These are phyloP conservation scores for Hycleus phaleratus DNA, from an alignment of 1,140 invertebrate genomes.

Conservation along the genomic window DNA sequence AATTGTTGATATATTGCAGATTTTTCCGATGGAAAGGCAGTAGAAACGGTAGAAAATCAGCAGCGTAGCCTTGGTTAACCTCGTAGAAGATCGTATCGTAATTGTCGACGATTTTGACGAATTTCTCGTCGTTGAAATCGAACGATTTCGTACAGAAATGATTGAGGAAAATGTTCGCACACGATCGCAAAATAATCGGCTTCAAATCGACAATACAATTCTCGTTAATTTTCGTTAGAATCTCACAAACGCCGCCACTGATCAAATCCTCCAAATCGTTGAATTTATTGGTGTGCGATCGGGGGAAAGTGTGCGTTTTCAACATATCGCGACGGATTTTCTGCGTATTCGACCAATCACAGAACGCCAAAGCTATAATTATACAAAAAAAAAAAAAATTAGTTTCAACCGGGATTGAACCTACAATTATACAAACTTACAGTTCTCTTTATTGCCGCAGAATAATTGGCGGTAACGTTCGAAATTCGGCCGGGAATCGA, in stretches of 20 bases:
- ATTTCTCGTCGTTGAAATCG: conserved; percentile 52
- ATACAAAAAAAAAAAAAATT: background rate
- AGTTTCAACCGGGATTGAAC: too few relatives aligned
- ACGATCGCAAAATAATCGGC: conserved; percentile 53
- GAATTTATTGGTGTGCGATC: conserved; percentile 60
- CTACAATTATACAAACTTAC: conserved; percentile 46
- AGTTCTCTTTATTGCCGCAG: conserved; percentile 58
- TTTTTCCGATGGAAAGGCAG: conserved; percentile 61
- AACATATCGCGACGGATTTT: conserved; percentile 68
- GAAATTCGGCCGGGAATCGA: conserved; percentile 60
- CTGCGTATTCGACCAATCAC: conserved; percentile 76
- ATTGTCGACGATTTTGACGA: conserved; percentile 52
- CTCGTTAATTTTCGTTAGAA: conserved; percentile 33
- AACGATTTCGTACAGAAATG: conserved; percentile 76
- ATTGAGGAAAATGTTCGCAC: conserved; percentile 72
- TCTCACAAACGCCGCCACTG: conserved; percentile 34
- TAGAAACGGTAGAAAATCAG: conserved; percentile 79
- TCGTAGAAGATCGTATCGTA: conserved; percentile 86
- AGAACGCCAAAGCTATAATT: conserved; percentile 69
- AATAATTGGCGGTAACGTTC: conserved; percentile 56
- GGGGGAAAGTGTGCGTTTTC: conserved; percentile 64
- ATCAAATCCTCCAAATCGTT: conserved; percentile 53
- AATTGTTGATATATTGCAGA: conserved; percentile 54
- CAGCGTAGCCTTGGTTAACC: conserved; percentile 78
- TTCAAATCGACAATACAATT: conserved; percentile 48